Evolutionary conservation across 2,113 vertebrate genomes (phyloP).

Genomic region (Syngnathus typhle): DNA sequence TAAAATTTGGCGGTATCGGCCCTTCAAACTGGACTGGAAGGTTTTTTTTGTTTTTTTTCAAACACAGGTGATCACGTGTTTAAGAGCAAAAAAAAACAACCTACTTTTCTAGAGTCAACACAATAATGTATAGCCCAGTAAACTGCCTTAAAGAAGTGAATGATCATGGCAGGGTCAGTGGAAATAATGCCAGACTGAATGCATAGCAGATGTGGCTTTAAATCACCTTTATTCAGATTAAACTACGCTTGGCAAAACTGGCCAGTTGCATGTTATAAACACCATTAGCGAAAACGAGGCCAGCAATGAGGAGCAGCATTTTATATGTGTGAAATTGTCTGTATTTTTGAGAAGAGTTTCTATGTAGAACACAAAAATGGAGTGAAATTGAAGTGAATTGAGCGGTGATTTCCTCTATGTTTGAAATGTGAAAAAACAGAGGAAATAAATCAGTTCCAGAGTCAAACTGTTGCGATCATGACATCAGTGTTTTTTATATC

Average conservation of each 20-base stretch:
- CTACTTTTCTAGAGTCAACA: not conserved
- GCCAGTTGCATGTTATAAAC: conserved; percentile 37
- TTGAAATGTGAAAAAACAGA: too few relatives aligned
- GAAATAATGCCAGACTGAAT: conserved; percentile 26
- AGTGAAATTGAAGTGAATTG: too few relatives aligned
- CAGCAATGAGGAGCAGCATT: not conserved
- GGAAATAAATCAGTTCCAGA: too few relatives aligned
- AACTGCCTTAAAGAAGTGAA: not conserved
- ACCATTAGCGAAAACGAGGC: conserved; percentile 42
- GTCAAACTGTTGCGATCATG: too few relatives aligned
- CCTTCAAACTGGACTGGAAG: not conserved
- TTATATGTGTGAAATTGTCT: not conserved
- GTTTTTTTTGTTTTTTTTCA: not conserved
- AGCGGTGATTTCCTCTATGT: too few relatives aligned
- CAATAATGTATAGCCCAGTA: not conserved
- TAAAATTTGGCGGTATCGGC: conserved; percentile 11
- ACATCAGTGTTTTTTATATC: too few relatives aligned
- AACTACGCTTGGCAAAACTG: conserved; percentile 28
- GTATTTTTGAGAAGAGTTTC: not conserved
- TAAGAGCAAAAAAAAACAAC: not conserved
- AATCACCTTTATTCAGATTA: conserved; percentile 43
- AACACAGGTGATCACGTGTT: not conserved
- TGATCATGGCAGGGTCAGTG: not conserved
- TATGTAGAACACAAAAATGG: not conserved
- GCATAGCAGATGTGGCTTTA: conserved; percentile 4